phyloP scores from a whole-genome alignment of 2,888 invertebrate genomes.

The Balanococcus diminutus region DNA sequence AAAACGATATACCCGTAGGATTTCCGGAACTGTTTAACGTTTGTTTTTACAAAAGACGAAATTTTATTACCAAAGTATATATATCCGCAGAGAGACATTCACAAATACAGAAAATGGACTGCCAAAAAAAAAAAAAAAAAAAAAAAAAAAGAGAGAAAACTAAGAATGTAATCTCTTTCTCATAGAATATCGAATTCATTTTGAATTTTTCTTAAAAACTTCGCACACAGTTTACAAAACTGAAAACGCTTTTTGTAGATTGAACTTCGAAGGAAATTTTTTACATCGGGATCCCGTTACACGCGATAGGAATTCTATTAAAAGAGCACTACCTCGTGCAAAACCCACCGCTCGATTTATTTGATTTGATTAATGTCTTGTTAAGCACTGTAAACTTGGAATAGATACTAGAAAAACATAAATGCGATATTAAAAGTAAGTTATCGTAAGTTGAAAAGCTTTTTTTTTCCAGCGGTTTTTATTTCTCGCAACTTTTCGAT shows the following conservation, averaged over 20 bases:
- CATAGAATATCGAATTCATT: neutral
- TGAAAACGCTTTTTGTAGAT: neutral
- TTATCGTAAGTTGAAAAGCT: neutral
- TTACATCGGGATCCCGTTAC: neutral
- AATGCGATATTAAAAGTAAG: neutral
- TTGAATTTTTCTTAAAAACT: neutral
- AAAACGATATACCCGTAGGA: neutral
- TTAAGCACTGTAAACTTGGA: neutral
- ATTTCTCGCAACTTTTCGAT: neutral
- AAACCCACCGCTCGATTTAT: neutral
- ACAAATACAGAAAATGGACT: neutral
- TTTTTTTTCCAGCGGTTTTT: neutral
- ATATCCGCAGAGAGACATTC: neutral
- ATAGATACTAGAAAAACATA: neutral
- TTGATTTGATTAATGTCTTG: conserved; percentile 1
- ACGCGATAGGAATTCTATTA: neutral
- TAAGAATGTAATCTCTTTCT: neutral
- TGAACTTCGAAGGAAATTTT: neutral
- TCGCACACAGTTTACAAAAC: neutral
- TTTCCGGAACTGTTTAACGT: neutral
- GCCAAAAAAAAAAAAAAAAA: neutral
- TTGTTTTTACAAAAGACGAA: neutral
- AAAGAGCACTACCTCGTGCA: neutral
- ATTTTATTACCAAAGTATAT: neutral
- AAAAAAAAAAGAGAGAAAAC: neutral